Conservation (phyloP, 2,113 vertebrate genomes). For the Alethe castanea region DNA sequence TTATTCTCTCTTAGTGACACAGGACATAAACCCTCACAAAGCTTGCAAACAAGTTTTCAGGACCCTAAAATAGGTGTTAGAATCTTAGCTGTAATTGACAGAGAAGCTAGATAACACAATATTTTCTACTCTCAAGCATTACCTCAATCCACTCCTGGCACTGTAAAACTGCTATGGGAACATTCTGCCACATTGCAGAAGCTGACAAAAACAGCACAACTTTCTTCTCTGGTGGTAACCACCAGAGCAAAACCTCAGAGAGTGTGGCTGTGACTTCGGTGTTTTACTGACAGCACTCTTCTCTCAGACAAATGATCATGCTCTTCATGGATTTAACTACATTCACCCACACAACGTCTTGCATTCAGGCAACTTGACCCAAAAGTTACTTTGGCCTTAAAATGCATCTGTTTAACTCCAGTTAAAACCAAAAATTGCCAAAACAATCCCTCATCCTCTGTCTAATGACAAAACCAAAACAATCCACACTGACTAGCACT, state of each 20-base stretch:
- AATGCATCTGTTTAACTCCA: background rate
- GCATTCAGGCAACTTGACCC: background rate
- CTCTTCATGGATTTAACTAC: background rate
- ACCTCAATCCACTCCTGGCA: background rate
- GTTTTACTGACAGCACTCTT: background rate
- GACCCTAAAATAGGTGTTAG: background rate
- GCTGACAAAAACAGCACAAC: background rate
- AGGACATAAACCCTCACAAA: background rate
- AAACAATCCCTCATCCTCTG: background rate
- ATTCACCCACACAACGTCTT: fast-evolving
- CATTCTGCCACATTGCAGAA: fast-evolving
- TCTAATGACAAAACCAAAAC: background rate
- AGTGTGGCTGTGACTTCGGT: fast-evolving
- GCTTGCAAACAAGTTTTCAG: background rate
- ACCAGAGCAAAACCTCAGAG: background rate
- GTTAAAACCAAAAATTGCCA: background rate
- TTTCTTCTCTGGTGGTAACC: background rate
- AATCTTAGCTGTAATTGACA: background rate
- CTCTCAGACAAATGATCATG: background rate
- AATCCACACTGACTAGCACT: background rate
- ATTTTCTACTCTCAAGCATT: background rate
- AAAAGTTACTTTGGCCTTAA: background rate
- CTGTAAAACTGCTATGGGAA: background rate
- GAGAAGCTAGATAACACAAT: background rate
- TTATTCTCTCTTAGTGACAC: background rate